phyloP scores from a whole-genome alignment of 1,140 invertebrate species.

The Stegodyphus dumicola region DNA sequence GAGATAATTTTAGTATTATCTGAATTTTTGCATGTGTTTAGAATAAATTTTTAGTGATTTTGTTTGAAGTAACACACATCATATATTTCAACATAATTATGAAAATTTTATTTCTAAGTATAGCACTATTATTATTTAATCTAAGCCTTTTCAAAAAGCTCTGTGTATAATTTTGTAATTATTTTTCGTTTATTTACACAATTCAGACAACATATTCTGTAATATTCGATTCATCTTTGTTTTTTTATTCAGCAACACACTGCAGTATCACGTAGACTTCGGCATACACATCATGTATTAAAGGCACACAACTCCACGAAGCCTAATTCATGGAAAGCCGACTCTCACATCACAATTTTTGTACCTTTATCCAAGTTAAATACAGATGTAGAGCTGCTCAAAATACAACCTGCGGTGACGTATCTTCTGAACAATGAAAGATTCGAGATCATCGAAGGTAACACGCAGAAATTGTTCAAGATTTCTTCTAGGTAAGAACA shows the following conservation, averaged over 20 bases:
- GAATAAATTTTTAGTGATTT: too few relatives aligned
- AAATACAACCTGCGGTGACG: conserved; percentile 75
- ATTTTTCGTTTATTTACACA: too few relatives aligned
- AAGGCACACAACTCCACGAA: conserved; percentile 64
- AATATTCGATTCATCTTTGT: too few relatives aligned
- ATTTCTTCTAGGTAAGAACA: conserved; percentile 65
- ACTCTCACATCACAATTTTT: conserved; percentile 71
- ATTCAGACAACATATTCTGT: not conserved
- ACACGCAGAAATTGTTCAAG: conserved; percentile 76
- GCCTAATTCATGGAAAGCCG: conserved; percentile 65
- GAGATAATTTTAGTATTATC: too few relatives aligned
- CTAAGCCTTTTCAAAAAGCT: too few relatives aligned
- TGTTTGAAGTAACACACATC: too few relatives aligned
- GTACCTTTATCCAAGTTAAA: conserved; percentile 73
- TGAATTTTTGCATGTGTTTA: too few relatives aligned
- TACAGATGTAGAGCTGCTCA: conserved; percentile 75
- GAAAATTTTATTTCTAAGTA: too few relatives aligned
- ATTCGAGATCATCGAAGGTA: conserved; percentile 76
- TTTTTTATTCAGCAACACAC: conserved; percentile 45
- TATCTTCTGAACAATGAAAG: conserved; percentile 72
- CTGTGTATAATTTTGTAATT: too few relatives aligned
- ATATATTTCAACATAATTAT: too few relatives aligned
- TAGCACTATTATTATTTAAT: too few relatives aligned
- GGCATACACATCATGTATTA: conserved; percentile 67
- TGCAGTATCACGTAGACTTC: conserved; percentile 13